Conservation (phyloP, 2,888 invertebrate species). For the Pandemis cinnamomeana region DNA sequence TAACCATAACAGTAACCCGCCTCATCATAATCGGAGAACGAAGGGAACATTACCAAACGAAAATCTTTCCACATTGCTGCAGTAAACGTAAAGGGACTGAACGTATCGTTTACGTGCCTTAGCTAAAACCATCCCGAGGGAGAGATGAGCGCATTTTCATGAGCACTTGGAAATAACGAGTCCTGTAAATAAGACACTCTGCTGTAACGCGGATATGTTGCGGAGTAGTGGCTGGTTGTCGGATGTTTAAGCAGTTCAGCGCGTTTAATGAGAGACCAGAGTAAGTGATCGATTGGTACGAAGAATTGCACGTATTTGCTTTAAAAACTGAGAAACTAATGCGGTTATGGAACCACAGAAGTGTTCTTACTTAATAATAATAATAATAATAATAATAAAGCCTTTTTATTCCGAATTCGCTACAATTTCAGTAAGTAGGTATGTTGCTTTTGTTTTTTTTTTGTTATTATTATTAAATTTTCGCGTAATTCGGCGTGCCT, state of each 20-base stretch:
- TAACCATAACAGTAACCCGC: slow-evolving; percentile 30
- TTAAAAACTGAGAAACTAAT: no score
- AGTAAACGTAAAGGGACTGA: slow-evolving; percentile 50
- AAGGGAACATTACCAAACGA: slow-evolving; percentile 13
- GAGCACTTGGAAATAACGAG: slow-evolving; percentile 51
- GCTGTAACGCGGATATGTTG: slow-evolving; percentile 24
- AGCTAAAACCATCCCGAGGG: slow-evolving; percentile 53
- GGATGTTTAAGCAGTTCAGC: not conserved
- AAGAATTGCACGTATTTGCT: not conserved
- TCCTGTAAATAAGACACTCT: slow-evolving; percentile 43
- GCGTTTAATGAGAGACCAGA: not conserved
- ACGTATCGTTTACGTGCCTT: slow-evolving; percentile 56
- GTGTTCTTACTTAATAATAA: no score
- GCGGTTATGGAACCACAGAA: no score
- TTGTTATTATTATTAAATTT: no score
- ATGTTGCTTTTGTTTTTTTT: no score
- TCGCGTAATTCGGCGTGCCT: no score
- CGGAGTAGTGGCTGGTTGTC: not conserved
- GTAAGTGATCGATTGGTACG: not conserved
- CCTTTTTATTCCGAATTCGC: no score
- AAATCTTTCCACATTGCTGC: slow-evolving; percentile 29
- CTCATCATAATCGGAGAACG: slow-evolving; percentile 24
- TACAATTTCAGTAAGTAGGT: no score
- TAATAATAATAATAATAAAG: no score
- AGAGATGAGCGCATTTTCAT: slow-evolving; percentile 59